Evolutionary conservation across 2,888 invertebrate species (phyloP).

Genomic region (Sympetrum striolatum): DNA sequence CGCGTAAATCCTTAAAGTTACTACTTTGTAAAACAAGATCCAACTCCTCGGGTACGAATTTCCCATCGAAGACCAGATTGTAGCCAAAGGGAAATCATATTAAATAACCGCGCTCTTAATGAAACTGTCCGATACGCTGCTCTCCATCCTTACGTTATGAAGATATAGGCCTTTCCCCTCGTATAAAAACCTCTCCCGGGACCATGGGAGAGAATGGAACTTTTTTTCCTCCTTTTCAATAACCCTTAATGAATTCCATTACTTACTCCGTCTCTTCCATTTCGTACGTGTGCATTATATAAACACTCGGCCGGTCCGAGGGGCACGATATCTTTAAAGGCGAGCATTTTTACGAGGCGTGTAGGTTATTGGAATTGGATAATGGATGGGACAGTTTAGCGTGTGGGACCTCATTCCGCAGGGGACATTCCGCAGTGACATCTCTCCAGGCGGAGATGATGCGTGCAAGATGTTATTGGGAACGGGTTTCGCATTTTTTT

Average conservation of each 20-base stretch:
- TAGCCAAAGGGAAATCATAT: not conserved
- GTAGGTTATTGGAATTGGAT: not conserved
- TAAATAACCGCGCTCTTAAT: constrained; percentile 19
- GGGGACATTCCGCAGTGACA: not conserved
- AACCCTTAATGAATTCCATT: not conserved
- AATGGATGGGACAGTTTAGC: not conserved
- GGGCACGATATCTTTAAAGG: not conserved
- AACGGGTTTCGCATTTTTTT: not conserved
- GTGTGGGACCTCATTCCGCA: not conserved
- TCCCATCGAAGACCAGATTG: not conserved
- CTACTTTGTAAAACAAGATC: not conserved
- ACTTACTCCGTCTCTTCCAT: not conserved
- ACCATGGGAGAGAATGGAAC: not conserved
- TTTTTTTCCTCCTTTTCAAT: not conserved
- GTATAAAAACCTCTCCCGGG: not conserved
- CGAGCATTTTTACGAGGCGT: not conserved
- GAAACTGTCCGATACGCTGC: not conserved
- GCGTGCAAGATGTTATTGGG: not conserved
- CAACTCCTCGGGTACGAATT: not conserved
- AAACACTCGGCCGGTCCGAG: not conserved
- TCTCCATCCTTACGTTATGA: not conserved
- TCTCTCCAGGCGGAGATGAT: not conserved
- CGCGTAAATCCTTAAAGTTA: not conserved
- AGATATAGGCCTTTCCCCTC: not conserved
- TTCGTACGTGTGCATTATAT: not conserved